Evolutionary conservation across 2,888 invertebrate species (phyloP).

Genomic region (Lottia scabra): DNA sequence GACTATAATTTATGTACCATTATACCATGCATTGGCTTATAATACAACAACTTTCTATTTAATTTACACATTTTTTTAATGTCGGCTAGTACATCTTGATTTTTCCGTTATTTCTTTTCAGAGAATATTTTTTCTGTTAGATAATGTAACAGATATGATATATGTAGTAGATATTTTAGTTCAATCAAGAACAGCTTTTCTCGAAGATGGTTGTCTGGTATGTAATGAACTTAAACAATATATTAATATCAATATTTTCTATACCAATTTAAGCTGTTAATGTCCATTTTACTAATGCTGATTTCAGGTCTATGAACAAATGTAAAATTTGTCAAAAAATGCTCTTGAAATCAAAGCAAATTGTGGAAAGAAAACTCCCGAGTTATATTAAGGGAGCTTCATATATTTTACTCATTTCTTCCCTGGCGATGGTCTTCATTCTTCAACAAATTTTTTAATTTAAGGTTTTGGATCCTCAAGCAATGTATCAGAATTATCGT

Average conservation of each 20-base stretch:
- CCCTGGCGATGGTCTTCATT: too few species aligned
- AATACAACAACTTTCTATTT: too few species aligned
- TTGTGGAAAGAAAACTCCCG: too few species aligned
- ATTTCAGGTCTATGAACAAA: background rate
- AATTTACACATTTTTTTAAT: background rate
- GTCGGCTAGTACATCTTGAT: too few species aligned
- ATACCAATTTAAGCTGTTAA: background rate
- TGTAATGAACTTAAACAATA: conserved; percentile 28
- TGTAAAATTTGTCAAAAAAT: too few species aligned
- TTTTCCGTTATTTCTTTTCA: conserved; percentile 14
- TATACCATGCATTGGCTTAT: too few species aligned
- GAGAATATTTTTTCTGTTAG: conserved; percentile 42
- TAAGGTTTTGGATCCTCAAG: conserved; percentile 43
- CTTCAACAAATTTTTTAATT: too few species aligned
- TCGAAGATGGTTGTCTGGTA: conserved; percentile 60
- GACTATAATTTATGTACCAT: too few species aligned
- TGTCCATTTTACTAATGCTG: background rate
- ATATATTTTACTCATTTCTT: too few species aligned
- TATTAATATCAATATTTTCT: too few species aligned
- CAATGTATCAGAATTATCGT: conserved; percentile 42
- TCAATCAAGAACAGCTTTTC: conserved; percentile 52
- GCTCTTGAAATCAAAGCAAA: too few species aligned
- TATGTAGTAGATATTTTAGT: conserved; percentile 57
- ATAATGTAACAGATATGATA: conserved; percentile 50
- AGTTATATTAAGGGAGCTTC: too few species aligned